Evolutionary conservation across 2,797 vertebrate species (phyloP).

Genomic region (Thunnus albacares): DNA sequence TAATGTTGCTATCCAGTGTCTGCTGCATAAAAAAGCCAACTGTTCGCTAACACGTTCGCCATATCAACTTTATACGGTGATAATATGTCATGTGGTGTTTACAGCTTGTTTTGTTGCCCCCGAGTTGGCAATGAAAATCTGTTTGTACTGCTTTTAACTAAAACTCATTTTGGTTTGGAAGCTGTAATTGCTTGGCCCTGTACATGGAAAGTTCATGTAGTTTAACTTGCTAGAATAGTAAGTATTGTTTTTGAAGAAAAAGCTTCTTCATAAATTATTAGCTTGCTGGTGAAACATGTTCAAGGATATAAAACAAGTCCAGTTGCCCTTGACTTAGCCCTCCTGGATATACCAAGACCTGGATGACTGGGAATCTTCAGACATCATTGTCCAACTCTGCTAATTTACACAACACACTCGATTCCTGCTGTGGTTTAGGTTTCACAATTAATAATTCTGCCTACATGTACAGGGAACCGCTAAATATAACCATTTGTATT

Average conservation of each 20-base stretch:
- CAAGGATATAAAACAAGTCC: neutral
- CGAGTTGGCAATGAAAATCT: no score
- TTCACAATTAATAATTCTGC: slow-evolving; percentile 1
- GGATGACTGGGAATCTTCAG: neutral
- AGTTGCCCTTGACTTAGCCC: neutral
- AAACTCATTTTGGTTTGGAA: no score
- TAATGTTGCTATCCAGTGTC: neutral
- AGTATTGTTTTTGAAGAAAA: neutral
- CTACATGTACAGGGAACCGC: neutral
- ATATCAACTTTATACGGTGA: no score
- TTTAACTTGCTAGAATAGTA: neutral
- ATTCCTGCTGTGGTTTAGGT: neutral
- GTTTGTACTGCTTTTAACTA: no score
- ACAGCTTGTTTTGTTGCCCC: no score
- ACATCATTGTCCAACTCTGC: neutral
- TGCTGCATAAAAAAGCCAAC: neutral
- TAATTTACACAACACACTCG: neutral
- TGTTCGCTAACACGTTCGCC: neutral
- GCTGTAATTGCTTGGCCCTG: no score
- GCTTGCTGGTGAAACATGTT: neutral
- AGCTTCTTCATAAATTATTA: no score
- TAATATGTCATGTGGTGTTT: no score
- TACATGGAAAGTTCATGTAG: neutral
- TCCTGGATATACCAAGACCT: neutral
- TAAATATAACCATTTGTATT: slow-evolving; percentile 20